Conservation (phyloP, 1,140 invertebrate species). For the Nylanderia fulva region DNA sequence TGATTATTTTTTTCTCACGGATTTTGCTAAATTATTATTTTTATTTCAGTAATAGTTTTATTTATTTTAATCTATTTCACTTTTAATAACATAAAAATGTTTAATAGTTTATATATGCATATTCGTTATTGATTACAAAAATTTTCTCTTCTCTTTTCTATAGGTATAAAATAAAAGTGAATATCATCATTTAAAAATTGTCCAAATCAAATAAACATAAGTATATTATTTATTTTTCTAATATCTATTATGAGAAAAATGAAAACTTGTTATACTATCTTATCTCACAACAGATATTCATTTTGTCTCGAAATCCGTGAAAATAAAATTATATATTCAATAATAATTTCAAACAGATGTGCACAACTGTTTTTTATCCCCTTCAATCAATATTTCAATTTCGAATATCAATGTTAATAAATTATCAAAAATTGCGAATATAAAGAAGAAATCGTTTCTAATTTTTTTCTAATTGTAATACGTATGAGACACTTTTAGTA, state of each 20-base stretch:
- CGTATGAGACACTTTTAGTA: not conserved
- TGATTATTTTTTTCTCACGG: not conserved
- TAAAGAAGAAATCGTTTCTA: not conserved
- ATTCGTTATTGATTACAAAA: not conserved
- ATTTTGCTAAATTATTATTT: not conserved
- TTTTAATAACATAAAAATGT: not conserved
- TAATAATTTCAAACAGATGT: not conserved
- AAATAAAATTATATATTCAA: not conserved
- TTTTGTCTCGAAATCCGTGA: not conserved
- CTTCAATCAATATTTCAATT: not conserved
- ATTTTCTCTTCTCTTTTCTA: not conserved
- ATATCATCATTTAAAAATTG: not conserved
- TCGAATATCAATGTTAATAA: not conserved
- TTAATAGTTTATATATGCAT: not conserved
- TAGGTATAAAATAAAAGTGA: not conserved
- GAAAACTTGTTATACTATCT: not conserved
- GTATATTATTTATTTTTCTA: not conserved
- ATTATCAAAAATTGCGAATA: not conserved
- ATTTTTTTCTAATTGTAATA: not conserved
- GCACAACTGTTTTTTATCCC: not conserved
- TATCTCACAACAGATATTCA: not conserved
- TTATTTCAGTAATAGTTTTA: not conserved
- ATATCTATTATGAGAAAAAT: not conserved
- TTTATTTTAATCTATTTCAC: constrained; percentile 8
- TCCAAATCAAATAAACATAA: not conserved